Conservation (phyloP, 2,113 vertebrate genomes). For the Bujurquina vittata region DNA sequence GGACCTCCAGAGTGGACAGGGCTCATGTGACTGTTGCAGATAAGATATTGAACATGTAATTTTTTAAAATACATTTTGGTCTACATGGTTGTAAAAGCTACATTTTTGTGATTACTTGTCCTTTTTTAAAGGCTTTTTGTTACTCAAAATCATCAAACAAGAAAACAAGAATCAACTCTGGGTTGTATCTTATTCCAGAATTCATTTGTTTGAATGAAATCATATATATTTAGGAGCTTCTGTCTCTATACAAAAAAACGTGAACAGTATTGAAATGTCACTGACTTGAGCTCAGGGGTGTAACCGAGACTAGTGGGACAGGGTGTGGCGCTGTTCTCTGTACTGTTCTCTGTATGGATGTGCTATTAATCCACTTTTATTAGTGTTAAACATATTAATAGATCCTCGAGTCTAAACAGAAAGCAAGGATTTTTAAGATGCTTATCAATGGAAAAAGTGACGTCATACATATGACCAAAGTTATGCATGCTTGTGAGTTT, state of each 20-base stretch:
- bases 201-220: too few species aligned
- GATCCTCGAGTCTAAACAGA: not conserved
- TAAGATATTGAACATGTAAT: too few species aligned
- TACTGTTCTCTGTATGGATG: not conserved
- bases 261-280: not conserved
- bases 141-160: fast-evolving
- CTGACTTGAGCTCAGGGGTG: slow-evolving; percentile 18
- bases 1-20: not conserved
- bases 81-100: too few species aligned
- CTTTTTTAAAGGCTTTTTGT: not conserved
- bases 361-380: too few species aligned
- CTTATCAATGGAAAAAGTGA: not conserved
- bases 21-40: too few species aligned
- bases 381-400: not conserved
- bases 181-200: not conserved
- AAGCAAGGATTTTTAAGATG: not conserved
- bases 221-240: not conserved
- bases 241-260: not conserved
- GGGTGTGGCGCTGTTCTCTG: not conserved
- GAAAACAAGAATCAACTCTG: not conserved
- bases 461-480: too few species aligned
- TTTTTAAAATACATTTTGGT: too few species aligned
- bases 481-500: not conserved
- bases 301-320: slow-evolving; percentile 41
- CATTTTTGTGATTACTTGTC: not conserved